phyloP scores from a whole-genome alignment of 2,888 invertebrate genomes.

The Sepiola atlantica region DNA sequence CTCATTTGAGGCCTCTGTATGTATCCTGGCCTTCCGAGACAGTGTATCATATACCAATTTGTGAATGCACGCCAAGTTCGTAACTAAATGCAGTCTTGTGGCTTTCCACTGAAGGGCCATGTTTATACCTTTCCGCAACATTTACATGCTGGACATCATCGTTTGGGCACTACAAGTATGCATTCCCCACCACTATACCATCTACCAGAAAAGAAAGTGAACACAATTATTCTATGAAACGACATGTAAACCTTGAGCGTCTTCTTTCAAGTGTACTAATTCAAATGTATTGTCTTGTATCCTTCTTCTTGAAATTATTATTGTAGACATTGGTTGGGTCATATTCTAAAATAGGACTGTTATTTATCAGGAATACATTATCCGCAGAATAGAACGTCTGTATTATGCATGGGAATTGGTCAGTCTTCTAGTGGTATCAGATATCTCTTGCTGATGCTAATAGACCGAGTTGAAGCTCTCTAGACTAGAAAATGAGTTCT shows the following conservation, averaged over 20 bases:
- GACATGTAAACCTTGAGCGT: background rate
- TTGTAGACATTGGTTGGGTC: background rate
- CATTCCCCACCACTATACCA: too few relatives aligned
- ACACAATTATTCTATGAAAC: background rate
- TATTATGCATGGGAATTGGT: background rate
- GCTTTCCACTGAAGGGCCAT: too few relatives aligned
- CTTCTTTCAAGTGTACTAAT: background rate
- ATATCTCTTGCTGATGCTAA: slow-evolving; percentile 32
- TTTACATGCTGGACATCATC: too few relatives aligned
- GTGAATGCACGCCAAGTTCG: too few relatives aligned
- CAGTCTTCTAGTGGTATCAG: background rate
- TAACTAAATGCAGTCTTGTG: too few relatives aligned
- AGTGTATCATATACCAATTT: too few relatives aligned
- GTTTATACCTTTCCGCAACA: too few relatives aligned
- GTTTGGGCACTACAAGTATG: too few relatives aligned
- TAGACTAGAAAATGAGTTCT: slow-evolving; percentile 11
- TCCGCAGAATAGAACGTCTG: background rate
- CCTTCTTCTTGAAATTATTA: background rate
- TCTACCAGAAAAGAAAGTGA: background rate
- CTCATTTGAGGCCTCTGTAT: too few relatives aligned
- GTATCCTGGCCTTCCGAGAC: too few relatives aligned
- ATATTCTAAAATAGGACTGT: background rate
- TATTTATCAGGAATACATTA: background rate
- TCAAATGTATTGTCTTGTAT: background rate
- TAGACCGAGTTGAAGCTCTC: background rate